phyloP scores from a whole-genome alignment of 1,140 invertebrate genomes.

The Onthophagus taurus region DNA sequence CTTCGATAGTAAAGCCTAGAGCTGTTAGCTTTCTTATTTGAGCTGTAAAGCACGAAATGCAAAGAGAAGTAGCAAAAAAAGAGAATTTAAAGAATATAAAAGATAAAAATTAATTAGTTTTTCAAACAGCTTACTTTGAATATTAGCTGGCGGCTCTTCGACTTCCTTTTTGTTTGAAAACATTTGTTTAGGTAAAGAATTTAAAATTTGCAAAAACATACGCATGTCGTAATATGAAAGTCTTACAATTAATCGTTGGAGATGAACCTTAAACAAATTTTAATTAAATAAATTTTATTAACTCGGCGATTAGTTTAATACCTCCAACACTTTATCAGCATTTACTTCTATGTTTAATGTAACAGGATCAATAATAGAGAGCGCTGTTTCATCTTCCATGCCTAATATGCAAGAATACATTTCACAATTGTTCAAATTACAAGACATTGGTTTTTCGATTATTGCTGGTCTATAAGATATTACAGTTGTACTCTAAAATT shows the following conservation, averaged over 20 bases:
- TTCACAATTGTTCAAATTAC: constrained; percentile 83
- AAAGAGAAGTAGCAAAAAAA: too few species aligned
- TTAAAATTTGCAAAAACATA: constrained; percentile 82
- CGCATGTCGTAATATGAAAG: constrained; percentile 90
- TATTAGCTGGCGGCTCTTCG: constrained; percentile 32
- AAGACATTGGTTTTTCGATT: constrained; percentile 66
- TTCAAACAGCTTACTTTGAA: constrained; percentile 29
- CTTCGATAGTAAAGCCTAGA: constrained; percentile 61
- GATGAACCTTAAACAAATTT: constrained; percentile 41
- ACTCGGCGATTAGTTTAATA: constrained; percentile 13
- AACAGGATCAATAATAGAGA: constrained; percentile 93
- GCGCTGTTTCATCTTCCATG: constrained; percentile 84
- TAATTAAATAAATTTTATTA: constrained; percentile 26
- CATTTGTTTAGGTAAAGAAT: constrained; percentile 74
- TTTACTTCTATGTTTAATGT: constrained; percentile 66
- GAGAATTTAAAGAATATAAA: background rate
- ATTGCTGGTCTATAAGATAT: constrained; percentile 68
- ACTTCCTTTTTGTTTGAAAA: constrained; percentile 41
- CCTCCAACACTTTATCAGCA: constrained; percentile 41
- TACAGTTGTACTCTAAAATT: constrained; percentile 69
- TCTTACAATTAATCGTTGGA: constrained; percentile 71
- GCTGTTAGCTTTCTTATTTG: constrained; percentile 48
- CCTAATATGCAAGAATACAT: constrained; percentile 90
- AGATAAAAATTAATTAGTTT: background rate
- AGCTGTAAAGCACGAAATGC: too few species aligned